A percentile compares a stretch with the other conserved stretches of the same genome.
These are phyloP conservation scores for Cavia porcellus DNA, from an alignment of 2,113 vertebrate species.

Conservation along the genomic window DNA sequence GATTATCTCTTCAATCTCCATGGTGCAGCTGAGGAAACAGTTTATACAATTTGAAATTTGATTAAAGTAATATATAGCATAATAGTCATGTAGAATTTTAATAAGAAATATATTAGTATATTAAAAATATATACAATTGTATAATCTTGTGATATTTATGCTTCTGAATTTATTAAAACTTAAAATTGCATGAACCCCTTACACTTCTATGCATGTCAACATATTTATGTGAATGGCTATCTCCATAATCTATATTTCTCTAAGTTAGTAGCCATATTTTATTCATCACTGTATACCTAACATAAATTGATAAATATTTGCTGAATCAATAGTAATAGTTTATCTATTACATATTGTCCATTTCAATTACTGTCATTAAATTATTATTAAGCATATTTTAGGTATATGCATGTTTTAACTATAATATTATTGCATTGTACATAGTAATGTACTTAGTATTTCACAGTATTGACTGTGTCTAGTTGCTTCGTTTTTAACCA, in stretches of 20 bases:
- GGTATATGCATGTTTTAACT: not conserved
- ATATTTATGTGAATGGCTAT: constrained; percentile 11
- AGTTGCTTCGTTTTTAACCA: not conserved
- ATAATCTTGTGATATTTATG: constrained; percentile 35
- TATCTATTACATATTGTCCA: not conserved
- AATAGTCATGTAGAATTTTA: constrained; percentile 48
- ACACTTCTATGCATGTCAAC: not conserved
- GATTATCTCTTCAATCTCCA: not conserved
- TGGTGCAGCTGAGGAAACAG: not conserved
- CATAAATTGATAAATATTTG: constrained; percentile 8
- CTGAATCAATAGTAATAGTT: not conserved
- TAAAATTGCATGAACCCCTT: constrained; percentile 36
- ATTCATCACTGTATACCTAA: constrained; percentile 15
- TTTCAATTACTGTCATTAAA: not conserved
- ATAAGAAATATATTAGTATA: constrained; percentile 30
- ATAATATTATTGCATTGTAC: not conserved
- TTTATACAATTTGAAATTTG: constrained; percentile 60
- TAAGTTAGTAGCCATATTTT: constrained; percentile 16
- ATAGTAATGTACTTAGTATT: constrained; percentile 1
- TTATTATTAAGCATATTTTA: not conserved
- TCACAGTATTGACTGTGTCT: not conserved
- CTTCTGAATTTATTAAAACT: constrained; percentile 52
- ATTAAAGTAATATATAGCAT: not conserved
- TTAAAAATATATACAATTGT: constrained; percentile 31
- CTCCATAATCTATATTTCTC: not conserved